Evolutionary conservation across 2,113 vertebrate genomes (phyloP).

Genomic region (Hyaena hyaena): DNA sequence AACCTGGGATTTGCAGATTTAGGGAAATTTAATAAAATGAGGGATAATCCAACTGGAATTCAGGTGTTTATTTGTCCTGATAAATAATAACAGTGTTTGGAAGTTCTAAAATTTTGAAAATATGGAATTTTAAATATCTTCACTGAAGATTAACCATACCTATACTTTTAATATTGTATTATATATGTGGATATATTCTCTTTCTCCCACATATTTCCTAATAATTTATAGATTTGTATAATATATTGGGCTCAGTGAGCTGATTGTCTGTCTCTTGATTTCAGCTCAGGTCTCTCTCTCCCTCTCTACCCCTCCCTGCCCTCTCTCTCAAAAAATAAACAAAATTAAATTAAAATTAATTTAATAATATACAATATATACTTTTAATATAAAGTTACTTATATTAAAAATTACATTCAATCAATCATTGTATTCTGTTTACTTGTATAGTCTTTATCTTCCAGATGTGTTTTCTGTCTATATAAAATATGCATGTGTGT

Average conservation of each 20-base stretch:
- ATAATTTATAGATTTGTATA: not conserved
- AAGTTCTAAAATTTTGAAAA: slow-evolving; percentile 21
- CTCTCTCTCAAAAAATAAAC: too few relatives aligned
- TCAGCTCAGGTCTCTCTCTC: too few relatives aligned
- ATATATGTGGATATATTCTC: not conserved
- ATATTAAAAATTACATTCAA: not conserved
- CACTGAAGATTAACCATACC: not conserved
- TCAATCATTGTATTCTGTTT: not conserved
- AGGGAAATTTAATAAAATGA: slow-evolving; percentile 24
- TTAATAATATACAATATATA: not conserved
- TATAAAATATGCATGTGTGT: not conserved
- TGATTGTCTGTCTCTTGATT: too few relatives aligned
- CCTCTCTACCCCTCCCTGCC: too few relatives aligned
- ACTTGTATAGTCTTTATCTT: not conserved
- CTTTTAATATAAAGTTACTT: not conserved
- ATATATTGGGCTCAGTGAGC: not conserved
- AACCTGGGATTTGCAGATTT: not conserved
- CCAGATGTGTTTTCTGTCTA: not conserved
- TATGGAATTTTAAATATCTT: not conserved
- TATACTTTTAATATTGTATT: not conserved
- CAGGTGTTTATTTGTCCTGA: not conserved
- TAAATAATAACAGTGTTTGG: slow-evolving; percentile 7
- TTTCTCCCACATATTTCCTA: not conserved
- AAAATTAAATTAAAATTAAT: not conserved
- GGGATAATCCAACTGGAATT: not conserved